phyloP scores from a whole-genome alignment of 2,888 invertebrate genomes.

The Thera obeliscata region DNA sequence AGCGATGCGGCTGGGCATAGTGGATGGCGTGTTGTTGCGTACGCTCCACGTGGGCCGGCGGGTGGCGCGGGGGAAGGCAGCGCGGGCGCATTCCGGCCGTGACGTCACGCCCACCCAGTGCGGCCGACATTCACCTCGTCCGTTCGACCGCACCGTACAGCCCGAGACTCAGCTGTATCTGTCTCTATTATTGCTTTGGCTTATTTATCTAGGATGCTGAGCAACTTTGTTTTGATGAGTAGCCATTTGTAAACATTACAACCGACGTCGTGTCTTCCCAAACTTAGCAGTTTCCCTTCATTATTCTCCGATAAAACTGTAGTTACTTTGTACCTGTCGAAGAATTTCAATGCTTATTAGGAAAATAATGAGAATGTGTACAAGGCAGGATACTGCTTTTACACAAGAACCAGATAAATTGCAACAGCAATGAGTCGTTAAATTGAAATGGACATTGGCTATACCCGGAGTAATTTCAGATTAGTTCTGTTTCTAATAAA shows the following conservation, averaged over 20 bases:
- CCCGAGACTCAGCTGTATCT: slow-evolving; percentile 62
- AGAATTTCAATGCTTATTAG: neutral
- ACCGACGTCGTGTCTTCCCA: neutral
- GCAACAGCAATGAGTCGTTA: slow-evolving; percentile 14
- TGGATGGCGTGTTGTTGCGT: slow-evolving; percentile 62
- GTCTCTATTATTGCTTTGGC: slow-evolving; percentile 70
- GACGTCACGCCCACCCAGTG: slow-evolving; percentile 84
- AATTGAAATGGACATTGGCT: slow-evolving; percentile 7
- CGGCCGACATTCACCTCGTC: slow-evolving; percentile 78
- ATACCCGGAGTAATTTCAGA: slow-evolving; percentile 19
- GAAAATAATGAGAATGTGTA: neutral
- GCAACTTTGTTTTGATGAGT: slow-evolving; percentile 56
- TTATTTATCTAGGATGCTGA: slow-evolving; percentile 65
- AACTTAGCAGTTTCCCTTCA: neutral
- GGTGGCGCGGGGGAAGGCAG: slow-evolving; percentile 53
- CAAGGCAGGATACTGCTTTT: neutral
- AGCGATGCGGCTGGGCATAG: slow-evolving; percentile 48
- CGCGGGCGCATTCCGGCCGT: slow-evolving; percentile 81
- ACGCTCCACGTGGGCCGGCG: slow-evolving; percentile 71
- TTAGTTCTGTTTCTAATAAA: slow-evolving; percentile 23
- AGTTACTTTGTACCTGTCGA: neutral
- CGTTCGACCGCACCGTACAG: slow-evolving; percentile 54
- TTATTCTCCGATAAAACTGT: neutral
- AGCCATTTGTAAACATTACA: slow-evolving; percentile 22
- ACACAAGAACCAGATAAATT: slow-evolving; percentile 6